Conservation (phyloP, 2,888 invertebrate species). For the Psylliodes chrysocephalus region DNA sequence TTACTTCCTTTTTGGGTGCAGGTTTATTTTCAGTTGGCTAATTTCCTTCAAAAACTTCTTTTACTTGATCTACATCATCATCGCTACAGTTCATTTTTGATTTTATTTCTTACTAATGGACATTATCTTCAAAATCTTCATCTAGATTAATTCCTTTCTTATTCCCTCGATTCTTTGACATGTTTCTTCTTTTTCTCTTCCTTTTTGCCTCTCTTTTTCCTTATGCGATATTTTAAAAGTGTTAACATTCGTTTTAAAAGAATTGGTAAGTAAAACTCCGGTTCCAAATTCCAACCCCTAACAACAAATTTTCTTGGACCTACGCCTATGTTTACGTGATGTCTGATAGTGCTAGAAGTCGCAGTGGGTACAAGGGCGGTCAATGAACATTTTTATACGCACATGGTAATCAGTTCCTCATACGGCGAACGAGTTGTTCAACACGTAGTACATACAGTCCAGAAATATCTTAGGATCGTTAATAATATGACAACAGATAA, state of each 20-base stretch:
- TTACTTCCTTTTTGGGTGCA: conserved; percentile 66
- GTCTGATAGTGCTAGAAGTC: conserved; percentile 6
- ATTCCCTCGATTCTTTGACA: conserved; percentile 71
- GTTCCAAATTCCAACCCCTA: too few relatives aligned
- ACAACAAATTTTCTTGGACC: neutral
- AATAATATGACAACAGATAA: neutral
- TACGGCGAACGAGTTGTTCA: neutral
- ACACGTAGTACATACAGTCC: conserved; percentile 20
- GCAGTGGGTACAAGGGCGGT: conserved; percentile 23
- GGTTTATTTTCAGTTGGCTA: conserved; percentile 46
- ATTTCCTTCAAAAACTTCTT: conserved; percentile 31
- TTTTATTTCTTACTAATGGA: conserved; percentile 63
- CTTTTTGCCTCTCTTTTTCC: too few relatives aligned
- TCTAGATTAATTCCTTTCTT: conserved; percentile 70
- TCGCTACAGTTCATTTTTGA: conserved; percentile 59
- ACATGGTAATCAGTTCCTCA: conserved; percentile 17
- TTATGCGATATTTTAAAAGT: conserved; percentile 5
- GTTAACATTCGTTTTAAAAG: neutral
- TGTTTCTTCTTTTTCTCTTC: conserved; percentile 48
- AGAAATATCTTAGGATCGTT: conserved; percentile 11
- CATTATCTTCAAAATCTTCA: conserved; percentile 65
- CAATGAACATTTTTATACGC: conserved; percentile 25
- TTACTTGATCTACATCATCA: conserved; percentile 57
- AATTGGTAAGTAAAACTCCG: too few relatives aligned
- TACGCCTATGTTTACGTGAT: neutral